phyloP scores from a whole-genome alignment of 2,888 invertebrate genomes.

The Scaptomyza caliginosa region DNA sequence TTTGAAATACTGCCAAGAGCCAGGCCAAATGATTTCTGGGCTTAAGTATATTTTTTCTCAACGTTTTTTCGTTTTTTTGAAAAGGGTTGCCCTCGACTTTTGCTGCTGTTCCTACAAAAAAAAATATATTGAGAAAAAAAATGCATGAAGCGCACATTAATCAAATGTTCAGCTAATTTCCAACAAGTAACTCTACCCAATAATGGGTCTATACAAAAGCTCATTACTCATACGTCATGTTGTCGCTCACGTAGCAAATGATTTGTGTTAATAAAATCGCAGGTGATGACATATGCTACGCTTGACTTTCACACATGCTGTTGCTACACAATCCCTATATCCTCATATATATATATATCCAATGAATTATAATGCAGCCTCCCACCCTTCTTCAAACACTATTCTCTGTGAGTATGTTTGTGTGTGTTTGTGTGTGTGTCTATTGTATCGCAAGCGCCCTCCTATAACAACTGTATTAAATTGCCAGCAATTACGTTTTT shows the following conservation, averaged over 20 bases:
- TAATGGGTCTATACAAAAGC: slow-evolving; percentile 24
- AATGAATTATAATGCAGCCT: background rate
- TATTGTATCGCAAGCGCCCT: background rate
- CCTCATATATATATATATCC: background rate
- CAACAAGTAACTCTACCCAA: slow-evolving; percentile 23
- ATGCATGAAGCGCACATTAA: slow-evolving; percentile 61
- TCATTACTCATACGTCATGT: slow-evolving; percentile 68
- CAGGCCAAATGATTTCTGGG: slow-evolving; percentile 60
- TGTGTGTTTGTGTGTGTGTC: background rate
- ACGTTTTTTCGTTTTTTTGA: slow-evolving; percentile 44
- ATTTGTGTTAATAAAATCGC: slow-evolving; percentile 45
- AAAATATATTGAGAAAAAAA: slow-evolving; percentile 17
- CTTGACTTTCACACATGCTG: slow-evolving; percentile 39
- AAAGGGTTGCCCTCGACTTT: slow-evolving; percentile 66
- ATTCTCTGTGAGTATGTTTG: no score
- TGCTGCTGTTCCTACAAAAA: slow-evolving; percentile 18
- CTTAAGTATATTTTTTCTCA: background rate
- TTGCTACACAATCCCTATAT: background rate
- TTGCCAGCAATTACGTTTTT: slow-evolving; percentile 79
- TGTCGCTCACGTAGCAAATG: slow-evolving; percentile 22
- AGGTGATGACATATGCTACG: slow-evolving; percentile 37
- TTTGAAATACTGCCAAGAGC: slow-evolving; percentile 74
- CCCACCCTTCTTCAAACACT: background rate
- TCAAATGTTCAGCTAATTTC: slow-evolving; percentile 72
- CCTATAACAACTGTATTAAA: slow-evolving; percentile 71